Percentiles rank a stretch among this genome's conserved stretches.
Conservation (phyloP, 2,797 vertebrate species). For the Trichosurus vulpecula region DNA sequence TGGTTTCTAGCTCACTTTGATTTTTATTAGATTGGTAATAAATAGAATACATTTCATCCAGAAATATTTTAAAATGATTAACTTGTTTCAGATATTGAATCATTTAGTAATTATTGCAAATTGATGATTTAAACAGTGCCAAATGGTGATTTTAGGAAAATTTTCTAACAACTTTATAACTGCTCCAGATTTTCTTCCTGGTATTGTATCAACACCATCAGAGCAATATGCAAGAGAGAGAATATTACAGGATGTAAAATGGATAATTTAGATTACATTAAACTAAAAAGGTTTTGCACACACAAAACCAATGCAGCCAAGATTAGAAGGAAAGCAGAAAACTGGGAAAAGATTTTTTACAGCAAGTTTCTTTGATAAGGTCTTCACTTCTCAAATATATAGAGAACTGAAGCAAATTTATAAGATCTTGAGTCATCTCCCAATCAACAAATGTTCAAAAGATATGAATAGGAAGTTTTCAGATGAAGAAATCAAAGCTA, state of each 20-base stretch:
- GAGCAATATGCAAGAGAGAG: not conserved
- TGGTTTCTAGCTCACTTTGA: not conserved
- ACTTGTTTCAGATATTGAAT: not conserved
- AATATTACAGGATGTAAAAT: not conserved
- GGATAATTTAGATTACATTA: not conserved
- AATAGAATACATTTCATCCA: not conserved
- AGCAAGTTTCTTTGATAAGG: not conserved
- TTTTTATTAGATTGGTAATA: not conserved
- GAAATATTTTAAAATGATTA: not conserved
- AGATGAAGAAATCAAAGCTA: not conserved
- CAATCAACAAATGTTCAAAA: not conserved
- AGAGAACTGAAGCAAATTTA: not conserved
- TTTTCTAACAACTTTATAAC: not conserved
- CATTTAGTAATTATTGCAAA: not conserved
- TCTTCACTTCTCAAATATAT: not conserved
- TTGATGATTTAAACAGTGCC: not conserved
- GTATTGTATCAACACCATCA: not conserved
- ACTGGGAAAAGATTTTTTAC: not conserved
- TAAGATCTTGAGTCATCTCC: not conserved
- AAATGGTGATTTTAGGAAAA: not conserved
- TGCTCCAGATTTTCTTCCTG: not conserved
- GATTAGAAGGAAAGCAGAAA: not conserved
- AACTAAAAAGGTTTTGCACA: not conserved
- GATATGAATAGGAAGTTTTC: not conserved
- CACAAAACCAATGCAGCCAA: not conserved